A percentile compares a stretch with the other conserved stretches of the same genome.
Evolutionary conservation across 1,140 invertebrate genomes (phyloP).

Genomic region (Leptinotarsa defecta): DNA sequence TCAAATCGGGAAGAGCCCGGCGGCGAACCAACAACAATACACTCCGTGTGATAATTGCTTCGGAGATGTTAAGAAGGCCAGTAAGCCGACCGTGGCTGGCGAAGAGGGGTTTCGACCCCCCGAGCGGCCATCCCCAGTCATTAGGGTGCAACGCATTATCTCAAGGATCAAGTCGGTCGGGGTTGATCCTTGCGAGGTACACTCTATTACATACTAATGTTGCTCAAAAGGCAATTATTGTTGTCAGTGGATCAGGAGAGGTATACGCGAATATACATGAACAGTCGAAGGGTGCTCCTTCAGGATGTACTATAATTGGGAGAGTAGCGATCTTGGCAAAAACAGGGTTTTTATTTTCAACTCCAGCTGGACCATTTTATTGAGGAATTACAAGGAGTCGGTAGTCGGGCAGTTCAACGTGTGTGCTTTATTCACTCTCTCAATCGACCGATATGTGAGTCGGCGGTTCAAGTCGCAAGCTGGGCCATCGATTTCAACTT

Average conservation of each 20-base stretch:
- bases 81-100: conserved; percentile 35
- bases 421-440: too few relatives aligned
- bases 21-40: conserved; percentile 50
- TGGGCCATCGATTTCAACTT: too few relatives aligned
- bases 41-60: conserved; percentile 51
- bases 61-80: conserved; percentile 43
- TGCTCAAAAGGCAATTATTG: conserved; percentile 39
- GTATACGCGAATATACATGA: neutral
- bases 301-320: too few relatives aligned
- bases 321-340: too few relatives aligned
- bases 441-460: too few relatives aligned
- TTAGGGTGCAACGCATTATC: conserved; percentile 54
- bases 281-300: too few relatives aligned
- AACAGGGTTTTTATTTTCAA: too few relatives aligned
- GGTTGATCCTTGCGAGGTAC: conserved; percentile 50
- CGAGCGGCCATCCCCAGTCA: conserved; percentile 49
- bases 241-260: conserved; percentile 15
- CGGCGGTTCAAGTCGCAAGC: too few relatives aligned
- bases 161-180: conserved; percentile 50
- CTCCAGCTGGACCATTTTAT: too few relatives aligned
- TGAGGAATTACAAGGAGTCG: too few relatives aligned
- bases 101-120: conserved; percentile 34
- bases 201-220: conserved; percentile 55
- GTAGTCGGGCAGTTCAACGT: too few relatives aligned
- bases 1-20: conserved; percentile 46